phyloP scores from a whole-genome alignment of 92 coral and sea anemone genomes.

The Plumapathes pennacea region DNA sequence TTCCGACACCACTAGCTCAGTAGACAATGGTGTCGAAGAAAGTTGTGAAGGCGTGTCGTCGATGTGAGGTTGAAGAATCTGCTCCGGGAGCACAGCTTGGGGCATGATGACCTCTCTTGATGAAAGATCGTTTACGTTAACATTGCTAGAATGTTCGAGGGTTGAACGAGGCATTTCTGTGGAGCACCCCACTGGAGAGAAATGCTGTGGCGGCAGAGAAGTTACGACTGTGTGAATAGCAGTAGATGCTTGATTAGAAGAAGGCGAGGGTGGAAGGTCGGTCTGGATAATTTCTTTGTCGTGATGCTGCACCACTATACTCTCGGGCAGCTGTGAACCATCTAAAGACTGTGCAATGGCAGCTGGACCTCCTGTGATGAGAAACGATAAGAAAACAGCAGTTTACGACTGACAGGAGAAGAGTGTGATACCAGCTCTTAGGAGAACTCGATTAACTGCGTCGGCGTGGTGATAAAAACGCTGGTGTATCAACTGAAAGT shows the following conservation, averaged over 20 bases:
- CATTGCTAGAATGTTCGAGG: too few species aligned
- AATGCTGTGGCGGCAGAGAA: neutral
- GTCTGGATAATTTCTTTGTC: slow-evolving; percentile 6
- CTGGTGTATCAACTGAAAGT: too few species aligned
- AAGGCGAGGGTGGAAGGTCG: neutral
- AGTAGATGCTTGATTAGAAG: slow-evolving; percentile 9
- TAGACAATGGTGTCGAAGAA: slow-evolving; percentile 35
- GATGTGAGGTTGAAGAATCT: slow-evolving; percentile 80
- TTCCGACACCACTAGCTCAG: slow-evolving; percentile 23
- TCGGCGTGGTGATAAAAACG: too few species aligned
- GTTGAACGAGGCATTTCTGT: too few species aligned
- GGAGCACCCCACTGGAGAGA: slow-evolving; percentile 11
- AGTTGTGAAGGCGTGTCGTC: slow-evolving; percentile 73
- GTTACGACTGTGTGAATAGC: neutral
- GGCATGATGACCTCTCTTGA: slow-evolving; percentile 82
- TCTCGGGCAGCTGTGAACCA: slow-evolving; percentile 58
- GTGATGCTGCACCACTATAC: slow-evolving; percentile 6
- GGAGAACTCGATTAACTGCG: too few species aligned
- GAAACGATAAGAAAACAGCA: neutral
- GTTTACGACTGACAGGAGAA: too few species aligned
- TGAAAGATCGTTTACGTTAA: too few species aligned
- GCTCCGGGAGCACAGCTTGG: slow-evolving; percentile 88
- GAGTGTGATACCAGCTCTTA: too few species aligned
- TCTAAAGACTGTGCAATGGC: slow-evolving; percentile 76
- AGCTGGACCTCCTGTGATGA: slow-evolving; percentile 56